phyloP scores from a whole-genome alignment of 2,113 vertebrate genomes.

The Butorides virescens region DNA sequence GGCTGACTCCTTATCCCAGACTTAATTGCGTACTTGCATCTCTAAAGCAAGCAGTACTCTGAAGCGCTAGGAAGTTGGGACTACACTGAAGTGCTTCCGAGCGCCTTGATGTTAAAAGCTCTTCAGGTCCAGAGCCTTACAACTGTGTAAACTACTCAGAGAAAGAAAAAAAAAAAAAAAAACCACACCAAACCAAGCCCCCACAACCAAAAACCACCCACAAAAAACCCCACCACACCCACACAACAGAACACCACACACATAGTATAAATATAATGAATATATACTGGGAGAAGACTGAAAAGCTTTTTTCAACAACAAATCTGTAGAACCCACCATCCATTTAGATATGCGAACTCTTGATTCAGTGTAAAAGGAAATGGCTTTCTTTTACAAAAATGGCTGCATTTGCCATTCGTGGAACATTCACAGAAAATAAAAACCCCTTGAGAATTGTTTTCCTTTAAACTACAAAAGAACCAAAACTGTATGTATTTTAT shows the following conservation, averaged over 20 bases:
- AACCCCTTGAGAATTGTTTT: rapidly evolving
- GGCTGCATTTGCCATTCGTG: neutral
- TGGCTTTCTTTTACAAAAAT: neutral
- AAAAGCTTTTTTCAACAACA: neutral
- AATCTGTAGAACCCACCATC: neutral
- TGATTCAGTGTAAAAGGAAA: neutral
- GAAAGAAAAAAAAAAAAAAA: neutral
- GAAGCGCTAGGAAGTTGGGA: neutral
- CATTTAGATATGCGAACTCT: neutral
- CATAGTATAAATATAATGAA: rapidly evolving
- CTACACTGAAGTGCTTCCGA: rapidly evolving
- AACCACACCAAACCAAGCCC: neutral
- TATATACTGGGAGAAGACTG: neutral
- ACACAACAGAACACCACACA: neutral
- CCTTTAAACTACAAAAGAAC: neutral
- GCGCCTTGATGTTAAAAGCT: neutral
- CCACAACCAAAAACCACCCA: no score
- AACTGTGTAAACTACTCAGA: neutral
- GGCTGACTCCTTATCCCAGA: neutral
- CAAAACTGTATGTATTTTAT: neutral
- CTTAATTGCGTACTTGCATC: rapidly evolving
- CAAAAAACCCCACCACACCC: neutral
- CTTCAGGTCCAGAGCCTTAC: neutral
- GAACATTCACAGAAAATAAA: neutral
- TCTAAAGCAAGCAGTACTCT: neutral